Conservation (phyloP, 1,140 invertebrate genomes). For the Cotesia vestalis region DNA sequence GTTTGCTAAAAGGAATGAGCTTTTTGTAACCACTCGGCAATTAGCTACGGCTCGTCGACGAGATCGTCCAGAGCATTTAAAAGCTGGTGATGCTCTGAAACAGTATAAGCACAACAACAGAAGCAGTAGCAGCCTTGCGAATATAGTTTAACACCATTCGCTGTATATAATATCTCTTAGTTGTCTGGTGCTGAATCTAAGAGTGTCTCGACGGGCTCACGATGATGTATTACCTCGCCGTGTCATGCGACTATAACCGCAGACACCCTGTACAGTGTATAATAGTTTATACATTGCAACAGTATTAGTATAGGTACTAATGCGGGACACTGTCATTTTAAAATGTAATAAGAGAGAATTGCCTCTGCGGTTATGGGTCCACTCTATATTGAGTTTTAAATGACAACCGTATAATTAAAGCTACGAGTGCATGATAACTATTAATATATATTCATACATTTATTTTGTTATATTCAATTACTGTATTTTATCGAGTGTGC, state of each 20-base stretch:
- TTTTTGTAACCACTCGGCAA: constrained; percentile 52
- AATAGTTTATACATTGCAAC: neutral
- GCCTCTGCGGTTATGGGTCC: no score
- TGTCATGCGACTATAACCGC: constrained; percentile 35
- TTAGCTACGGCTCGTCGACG: constrained; percentile 56
- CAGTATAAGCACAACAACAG: no score
- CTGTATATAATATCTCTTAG: constrained; percentile 23
- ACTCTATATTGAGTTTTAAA: no score
- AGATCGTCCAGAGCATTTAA: constrained; percentile 27
- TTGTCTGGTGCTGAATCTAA: constrained; percentile 13
- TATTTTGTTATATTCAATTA: no score
- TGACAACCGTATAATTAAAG: no score
- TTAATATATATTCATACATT: no score
- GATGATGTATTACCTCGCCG: constrained; percentile 49
- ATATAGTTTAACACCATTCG: neutral
- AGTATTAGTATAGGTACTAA: neutral
- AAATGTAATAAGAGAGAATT: neutral
- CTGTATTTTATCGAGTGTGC: no score
- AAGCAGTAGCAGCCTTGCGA: no score
- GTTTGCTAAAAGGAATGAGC: constrained; percentile 40
- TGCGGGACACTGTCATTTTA: constrained; percentile 3
- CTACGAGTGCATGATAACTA: no score
- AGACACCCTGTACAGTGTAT: neutral
- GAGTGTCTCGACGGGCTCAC: constrained; percentile 50
- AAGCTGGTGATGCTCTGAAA: neutral